These are phyloP conservation scores for Circaetus cinerascens DNA, from an alignment of 2,113 vertebrate genomes.

Conservation along the genomic window DNA sequence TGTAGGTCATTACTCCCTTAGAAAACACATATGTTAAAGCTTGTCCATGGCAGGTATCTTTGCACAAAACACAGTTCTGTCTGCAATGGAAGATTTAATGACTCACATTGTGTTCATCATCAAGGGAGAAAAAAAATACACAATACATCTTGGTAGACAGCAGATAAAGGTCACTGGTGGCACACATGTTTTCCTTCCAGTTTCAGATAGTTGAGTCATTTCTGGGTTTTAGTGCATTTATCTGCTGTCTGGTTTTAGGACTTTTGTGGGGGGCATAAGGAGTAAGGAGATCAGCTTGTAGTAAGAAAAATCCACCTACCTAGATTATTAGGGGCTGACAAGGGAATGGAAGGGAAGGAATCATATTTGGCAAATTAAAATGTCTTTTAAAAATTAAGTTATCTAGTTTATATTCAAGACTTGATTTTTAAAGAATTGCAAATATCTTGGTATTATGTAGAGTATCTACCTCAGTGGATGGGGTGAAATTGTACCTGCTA, in stretches of 20 bases:
- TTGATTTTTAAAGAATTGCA: background rate
- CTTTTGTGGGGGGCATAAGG: background rate
- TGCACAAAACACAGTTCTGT: background rate
- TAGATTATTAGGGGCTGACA: background rate
- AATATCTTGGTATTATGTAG: background rate
- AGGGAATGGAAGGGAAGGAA: background rate
- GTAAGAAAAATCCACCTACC: background rate
- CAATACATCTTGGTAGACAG: background rate
- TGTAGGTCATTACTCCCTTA: background rate
- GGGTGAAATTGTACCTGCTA: background rate
- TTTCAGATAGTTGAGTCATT: background rate
- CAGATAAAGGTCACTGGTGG: constrained; percentile 1
- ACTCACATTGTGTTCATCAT: background rate
- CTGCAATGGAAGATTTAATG: background rate
- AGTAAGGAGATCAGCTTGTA: background rate
- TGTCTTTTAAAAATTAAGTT: background rate
- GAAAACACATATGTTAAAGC: background rate
- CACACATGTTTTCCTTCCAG: background rate
- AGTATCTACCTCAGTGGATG: background rate
- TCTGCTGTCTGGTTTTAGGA: background rate
- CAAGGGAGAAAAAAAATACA: background rate
- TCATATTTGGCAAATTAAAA: background rate
- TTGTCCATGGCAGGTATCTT: background rate
- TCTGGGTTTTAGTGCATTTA: background rate
- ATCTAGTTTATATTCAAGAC: background rate